Evolutionary conservation across 2,797 vertebrate species (phyloP), one percentile per base, ranked within the genome.

Genomic region (Squalus acanthias): DNA sequence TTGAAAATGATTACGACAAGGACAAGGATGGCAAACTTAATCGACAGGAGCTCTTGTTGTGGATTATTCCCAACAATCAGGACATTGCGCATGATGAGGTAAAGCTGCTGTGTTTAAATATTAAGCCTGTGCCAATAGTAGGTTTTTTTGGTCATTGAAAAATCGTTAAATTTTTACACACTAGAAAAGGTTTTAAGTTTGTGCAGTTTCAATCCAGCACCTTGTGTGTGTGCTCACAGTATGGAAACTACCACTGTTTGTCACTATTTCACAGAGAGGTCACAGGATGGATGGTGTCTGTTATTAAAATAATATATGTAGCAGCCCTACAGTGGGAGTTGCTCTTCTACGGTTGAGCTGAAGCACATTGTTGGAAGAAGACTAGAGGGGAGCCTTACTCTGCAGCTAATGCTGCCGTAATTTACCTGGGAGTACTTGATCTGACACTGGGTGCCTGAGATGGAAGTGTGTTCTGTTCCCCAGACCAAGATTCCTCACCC

Each of bases 1-100:
- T 99, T 97, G 97, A 98, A 96, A 99, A 99, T 95, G 98, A 99
- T 94, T 99, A 99, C 7, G 99, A 99, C 97, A 99, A 98, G 97
- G 98, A 99, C 96, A 97, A 98, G 0, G 98, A 99, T 20, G 99
- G 99, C 17, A 98, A 97, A 96, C 98, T 99, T 53, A 97, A 98
- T 97, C 97, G 98, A 87, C 98, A 98, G 1, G 99, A 99, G 97
- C 98, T 99, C 96, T 97, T 99, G 2, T 98, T 98, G 74, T 99
- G 99, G 99, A 98, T 99, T 1, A 98, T 99, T 0, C 99, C 99
- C 0, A 99, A 99, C 95, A 99, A 99, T 96, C 98, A 99, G 85
- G 99, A 99, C 0, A 98, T 99, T 94, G 99, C 99, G 26, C 98
- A 98, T 96, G 99, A 99, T 96, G 99, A 99, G 98, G 99, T 99